Percentiles rank a stretch among this genome's conserved stretches.
These are phyloP conservation scores for Coenonympha arcania DNA, from an alignment of 2,888 invertebrate genomes.

Conservation along the genomic window DNA sequence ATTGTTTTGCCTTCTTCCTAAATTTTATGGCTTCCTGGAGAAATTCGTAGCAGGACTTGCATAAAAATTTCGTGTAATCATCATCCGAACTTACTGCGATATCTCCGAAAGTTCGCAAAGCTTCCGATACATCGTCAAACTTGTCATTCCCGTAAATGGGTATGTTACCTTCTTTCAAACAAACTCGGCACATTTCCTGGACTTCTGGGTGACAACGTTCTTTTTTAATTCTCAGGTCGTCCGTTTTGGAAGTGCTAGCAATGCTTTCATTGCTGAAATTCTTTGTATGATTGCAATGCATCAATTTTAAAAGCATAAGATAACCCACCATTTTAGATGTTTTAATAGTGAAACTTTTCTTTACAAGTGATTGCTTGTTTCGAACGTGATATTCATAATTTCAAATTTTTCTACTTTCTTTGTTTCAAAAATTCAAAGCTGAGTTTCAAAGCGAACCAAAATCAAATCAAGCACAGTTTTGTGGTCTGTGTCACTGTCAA, in stretches of 20 bases:
- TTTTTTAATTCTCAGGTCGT: slow-evolving; percentile 13
- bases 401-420: too few relatives aligned
- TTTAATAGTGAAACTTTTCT: not conserved
- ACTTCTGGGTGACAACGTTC: slow-evolving; percentile 19
- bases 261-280: not conserved
- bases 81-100: slow-evolving; percentile 46
- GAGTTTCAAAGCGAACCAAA: too few relatives aligned
- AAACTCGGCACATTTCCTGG: slow-evolving; percentile 46
- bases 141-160: slow-evolving; percentile 43
- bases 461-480: too few relatives aligned
- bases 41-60: slow-evolving; percentile 46
- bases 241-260: not conserved
- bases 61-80: slow-evolving; percentile 51
- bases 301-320: slow-evolving; percentile 43
- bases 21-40: slow-evolving; percentile 55
- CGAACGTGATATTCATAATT: too few relatives aligned
- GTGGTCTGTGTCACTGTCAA: too few relatives aligned
- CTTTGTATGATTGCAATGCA: slow-evolving; percentile 41
- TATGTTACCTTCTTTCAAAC: slow-evolving; percentile 53
- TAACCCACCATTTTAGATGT: slow-evolving; percentile 39
- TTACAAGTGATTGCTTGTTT: not conserved
- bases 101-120: slow-evolving; percentile 41
- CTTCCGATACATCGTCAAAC: slow-evolving; percentile 38
- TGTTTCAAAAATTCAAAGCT: too few relatives aligned
- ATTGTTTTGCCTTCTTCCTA: slow-evolving; percentile 53